These are phyloP conservation scores for Sceliomorpha sp. DNA, from an alignment of 2,888 invertebrate genomes.

Conservation along the genomic window DNA sequence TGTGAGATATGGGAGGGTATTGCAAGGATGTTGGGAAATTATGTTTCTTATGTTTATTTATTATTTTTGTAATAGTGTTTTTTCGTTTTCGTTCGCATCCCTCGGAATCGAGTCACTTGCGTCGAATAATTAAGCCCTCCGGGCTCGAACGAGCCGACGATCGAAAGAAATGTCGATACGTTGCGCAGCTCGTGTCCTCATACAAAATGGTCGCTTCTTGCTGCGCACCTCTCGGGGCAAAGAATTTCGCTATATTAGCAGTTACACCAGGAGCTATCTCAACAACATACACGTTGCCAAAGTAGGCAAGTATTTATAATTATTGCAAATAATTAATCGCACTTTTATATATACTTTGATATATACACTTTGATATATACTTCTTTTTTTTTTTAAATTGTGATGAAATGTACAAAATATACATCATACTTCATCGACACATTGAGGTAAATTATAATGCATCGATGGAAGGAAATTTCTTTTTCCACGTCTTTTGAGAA, in stretches of 20 bases:
- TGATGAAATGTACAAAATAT: too few relatives aligned
- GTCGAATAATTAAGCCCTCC: conserved; percentile 61
- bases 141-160: conserved; percentile 70
- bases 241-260: conserved; percentile 61
- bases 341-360: conserved; percentile 5
- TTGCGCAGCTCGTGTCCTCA: conserved; percentile 67
- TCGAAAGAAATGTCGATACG: conserved; percentile 77
- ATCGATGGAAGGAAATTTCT: too few relatives aligned
- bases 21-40: too few relatives aligned
- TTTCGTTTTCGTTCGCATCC: too few relatives aligned
- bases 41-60: too few relatives aligned
- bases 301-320: conserved; percentile 68
- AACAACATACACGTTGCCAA: conserved; percentile 78
- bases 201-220: conserved; percentile 76
- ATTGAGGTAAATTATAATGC: too few relatives aligned
- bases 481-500: too few relatives aligned
- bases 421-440: too few relatives aligned
- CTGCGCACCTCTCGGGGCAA: conserved; percentile 68
- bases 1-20: too few relatives aligned
- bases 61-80: too few relatives aligned
- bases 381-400: conserved; percentile 7
- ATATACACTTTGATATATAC: too few relatives aligned
- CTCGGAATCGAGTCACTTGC: too few relatives aligned
- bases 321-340: background rate
- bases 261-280: conserved; percentile 61